Evolutionary conservation across 1,140 invertebrate genomes (phyloP).

Genomic region (Pemphigus obesinymphae): DNA sequence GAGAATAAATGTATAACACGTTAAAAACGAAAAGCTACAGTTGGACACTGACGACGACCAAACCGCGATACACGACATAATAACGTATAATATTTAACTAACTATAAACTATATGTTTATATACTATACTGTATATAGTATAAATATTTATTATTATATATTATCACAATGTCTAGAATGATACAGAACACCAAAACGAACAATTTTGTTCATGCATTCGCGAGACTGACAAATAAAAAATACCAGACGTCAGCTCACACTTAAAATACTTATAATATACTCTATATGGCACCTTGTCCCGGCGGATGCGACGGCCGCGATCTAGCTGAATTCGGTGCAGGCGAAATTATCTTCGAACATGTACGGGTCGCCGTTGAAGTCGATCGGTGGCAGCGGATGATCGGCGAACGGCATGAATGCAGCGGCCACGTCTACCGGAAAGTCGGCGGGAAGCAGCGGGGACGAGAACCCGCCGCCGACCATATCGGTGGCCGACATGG

Average conservation of each 20-base stretch:
- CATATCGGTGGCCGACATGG: slow-evolving; percentile 26
- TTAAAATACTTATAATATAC: neutral
- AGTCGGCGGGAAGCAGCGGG: slow-evolving; percentile 13
- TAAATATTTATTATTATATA: too few relatives aligned
- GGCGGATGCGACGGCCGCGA: neutral
- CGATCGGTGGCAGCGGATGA: slow-evolving; percentile 17
- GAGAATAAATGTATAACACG: too few relatives aligned
- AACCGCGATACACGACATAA: neutral
- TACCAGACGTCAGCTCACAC: too few relatives aligned
- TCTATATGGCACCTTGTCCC: neutral
- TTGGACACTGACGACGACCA: too few relatives aligned
- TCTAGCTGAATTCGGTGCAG: slow-evolving; percentile 23
- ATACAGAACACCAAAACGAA: too few relatives aligned
- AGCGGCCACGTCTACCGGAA: slow-evolving; percentile 8
- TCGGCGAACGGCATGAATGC: slow-evolving; percentile 36
- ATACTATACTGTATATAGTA: neutral
- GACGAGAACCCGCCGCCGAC: neutral
- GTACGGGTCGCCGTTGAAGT: slow-evolving; percentile 38
- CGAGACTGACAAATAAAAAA: neutral
- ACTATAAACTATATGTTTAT: neutral
- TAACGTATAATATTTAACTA: neutral
- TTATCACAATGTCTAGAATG: neutral
- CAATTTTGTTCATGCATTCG: neutral
- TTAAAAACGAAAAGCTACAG: too few relatives aligned
- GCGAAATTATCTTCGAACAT: slow-evolving; percentile 37